phyloP scores from a whole-genome alignment of 2,888 invertebrate species.

The Hemaris fuciformis region DNA sequence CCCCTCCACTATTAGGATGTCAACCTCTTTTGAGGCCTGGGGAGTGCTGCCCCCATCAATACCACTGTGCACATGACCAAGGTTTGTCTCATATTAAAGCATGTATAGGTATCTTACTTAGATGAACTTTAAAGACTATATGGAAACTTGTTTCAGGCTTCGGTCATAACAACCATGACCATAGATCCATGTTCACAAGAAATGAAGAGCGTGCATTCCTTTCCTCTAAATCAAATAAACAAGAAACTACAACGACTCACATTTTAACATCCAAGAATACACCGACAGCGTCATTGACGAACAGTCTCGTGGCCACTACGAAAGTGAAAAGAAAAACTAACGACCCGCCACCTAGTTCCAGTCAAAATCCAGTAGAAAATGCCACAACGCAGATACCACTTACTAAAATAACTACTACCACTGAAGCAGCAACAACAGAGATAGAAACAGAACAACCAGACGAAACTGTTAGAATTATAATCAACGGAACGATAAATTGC shows the following conservation, averaged over 20 bases:
- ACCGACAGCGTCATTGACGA: slow-evolving; percentile 36
- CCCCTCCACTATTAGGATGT: slow-evolving; percentile 88
- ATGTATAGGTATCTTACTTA: neutral
- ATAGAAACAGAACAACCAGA: slow-evolving; percentile 58
- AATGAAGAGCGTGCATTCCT: slow-evolving; percentile 56
- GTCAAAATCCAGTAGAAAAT: slow-evolving; percentile 24
- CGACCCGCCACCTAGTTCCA: slow-evolving; percentile 38
- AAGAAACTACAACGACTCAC: slow-evolving; percentile 50
- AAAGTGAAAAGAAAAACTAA: slow-evolving; percentile 67
- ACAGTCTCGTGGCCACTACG: slow-evolving; percentile 45
- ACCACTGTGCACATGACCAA: slow-evolving; percentile 84
- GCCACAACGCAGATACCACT: slow-evolving; percentile 28
- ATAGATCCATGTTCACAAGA: slow-evolving; percentile 18
- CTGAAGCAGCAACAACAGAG: slow-evolving; percentile 25
- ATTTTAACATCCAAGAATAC: slow-evolving; percentile 42
- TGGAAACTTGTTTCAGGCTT: slow-evolving; percentile 3
- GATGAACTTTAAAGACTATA: too few relatives aligned
- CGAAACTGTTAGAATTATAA: slow-evolving; percentile 59
- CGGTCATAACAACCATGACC: neutral
- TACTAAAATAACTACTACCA: slow-evolving; percentile 23
- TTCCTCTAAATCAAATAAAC: slow-evolving; percentile 41
- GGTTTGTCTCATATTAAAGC: slow-evolving; percentile 20
- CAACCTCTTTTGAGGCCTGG: slow-evolving; percentile 87
- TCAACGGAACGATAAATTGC: slow-evolving; percentile 74
- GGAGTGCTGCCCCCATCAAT: slow-evolving; percentile 92